phyloP scores from a whole-genome alignment of 2,888 invertebrate genomes.

The Rhagonycha lutea region DNA sequence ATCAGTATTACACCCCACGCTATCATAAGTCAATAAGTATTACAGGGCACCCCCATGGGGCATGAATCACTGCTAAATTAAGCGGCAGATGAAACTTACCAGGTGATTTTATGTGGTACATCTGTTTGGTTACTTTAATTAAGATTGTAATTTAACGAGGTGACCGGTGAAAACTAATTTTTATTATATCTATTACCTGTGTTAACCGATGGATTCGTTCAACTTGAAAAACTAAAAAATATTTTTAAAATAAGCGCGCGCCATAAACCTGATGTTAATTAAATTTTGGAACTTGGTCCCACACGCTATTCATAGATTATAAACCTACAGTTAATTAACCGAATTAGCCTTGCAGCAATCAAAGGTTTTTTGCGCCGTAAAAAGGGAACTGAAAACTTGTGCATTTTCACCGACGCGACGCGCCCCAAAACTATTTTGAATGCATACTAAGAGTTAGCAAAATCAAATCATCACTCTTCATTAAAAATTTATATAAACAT shows the following conservation, averaged over 20 bases:
- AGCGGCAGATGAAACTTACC: conserved; percentile 46
- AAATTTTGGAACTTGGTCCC: neutral
- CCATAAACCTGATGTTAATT: neutral
- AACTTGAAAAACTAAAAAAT: neutral
- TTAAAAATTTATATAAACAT: conserved; percentile 55
- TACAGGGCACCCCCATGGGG: conserved; percentile 38
- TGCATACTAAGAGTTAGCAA: conserved; percentile 41
- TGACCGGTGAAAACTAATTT: neutral
- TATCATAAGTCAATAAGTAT: conserved; percentile 36
- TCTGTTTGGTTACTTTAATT: conserved; percentile 18
- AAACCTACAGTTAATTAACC: neutral
- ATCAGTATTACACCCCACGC: conserved; percentile 29
- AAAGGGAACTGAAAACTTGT: neutral
- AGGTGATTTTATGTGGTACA: conserved; percentile 27
- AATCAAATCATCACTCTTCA: conserved; percentile 56
- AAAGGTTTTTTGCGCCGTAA: neutral
- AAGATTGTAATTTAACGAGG: neutral
- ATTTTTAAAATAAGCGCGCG: neutral
- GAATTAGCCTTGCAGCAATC: neutral
- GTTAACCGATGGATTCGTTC: too few relatives aligned
- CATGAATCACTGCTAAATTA: conserved; percentile 47
- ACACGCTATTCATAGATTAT: neutral
- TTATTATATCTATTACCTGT: neutral
- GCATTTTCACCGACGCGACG: neutral
- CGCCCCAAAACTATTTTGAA: conserved; percentile 23